Evolutionary conservation across 1,140 invertebrate species (phyloP).

Genomic region (Drosophila murphyi): DNA sequence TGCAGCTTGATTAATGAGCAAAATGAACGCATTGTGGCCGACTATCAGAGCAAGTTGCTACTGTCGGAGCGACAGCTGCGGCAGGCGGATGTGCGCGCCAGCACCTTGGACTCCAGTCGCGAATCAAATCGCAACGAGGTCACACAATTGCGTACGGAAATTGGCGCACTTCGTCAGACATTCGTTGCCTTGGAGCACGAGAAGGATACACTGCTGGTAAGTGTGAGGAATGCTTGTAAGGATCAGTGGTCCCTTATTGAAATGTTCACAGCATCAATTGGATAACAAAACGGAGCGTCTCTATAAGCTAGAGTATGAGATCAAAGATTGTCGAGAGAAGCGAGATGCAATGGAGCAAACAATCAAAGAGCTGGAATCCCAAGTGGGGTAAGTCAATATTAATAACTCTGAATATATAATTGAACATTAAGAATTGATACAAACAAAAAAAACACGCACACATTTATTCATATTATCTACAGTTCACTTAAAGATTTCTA

Average conservation of each 20-base stretch:
- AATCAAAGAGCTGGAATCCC: conserved; percentile 64
- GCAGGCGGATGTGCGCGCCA: conserved; percentile 60
- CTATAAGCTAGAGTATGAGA: conserved; percentile 72
- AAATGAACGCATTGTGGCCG: conserved; percentile 74
- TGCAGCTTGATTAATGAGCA: conserved; percentile 76
- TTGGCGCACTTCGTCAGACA: conserved; percentile 64
- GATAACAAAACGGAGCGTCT: conserved; percentile 75
- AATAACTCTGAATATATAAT: too few species aligned
- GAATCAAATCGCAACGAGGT: conserved; percentile 63
- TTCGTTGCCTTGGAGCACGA: conserved; percentile 68
- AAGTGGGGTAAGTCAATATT: conserved; percentile 66
- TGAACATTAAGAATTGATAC: too few species aligned
- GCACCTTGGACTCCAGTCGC: conserved; percentile 67
- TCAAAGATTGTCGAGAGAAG: conserved; percentile 66
- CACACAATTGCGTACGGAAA: conserved; percentile 62
- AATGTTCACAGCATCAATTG: conserved; percentile 60
- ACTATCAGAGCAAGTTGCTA: conserved; percentile 68
- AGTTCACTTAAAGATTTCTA: conserved; percentile 57
- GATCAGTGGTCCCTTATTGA: neutral
- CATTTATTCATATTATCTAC: conserved; percentile 58
- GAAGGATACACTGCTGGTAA: conserved; percentile 75
- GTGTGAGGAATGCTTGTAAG: neutral
- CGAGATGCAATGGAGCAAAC: conserved; percentile 56
- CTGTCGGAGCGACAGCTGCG: conserved; percentile 67
- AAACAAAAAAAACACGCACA: conserved; percentile 1